These are phyloP conservation scores for Platygyra sinensis DNA, from an alignment of 64 coral and sea anemone genomes.

Conservation along the genomic window DNA sequence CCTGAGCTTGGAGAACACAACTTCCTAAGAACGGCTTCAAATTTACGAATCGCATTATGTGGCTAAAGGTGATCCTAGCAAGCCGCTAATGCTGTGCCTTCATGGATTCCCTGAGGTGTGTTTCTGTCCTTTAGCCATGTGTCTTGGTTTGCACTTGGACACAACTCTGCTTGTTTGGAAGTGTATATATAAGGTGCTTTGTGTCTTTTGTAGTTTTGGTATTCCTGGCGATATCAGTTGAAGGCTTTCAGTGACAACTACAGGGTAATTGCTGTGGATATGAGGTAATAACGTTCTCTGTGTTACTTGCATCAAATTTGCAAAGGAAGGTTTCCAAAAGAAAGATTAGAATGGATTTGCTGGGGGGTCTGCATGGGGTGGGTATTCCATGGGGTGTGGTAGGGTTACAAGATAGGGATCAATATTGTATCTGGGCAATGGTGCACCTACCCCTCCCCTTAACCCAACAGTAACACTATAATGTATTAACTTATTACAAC, in stretches of 20 bases:
- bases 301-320: neutral
- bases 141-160: no score
- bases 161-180: no score
- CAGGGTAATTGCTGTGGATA: constrained; percentile 83
- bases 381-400: no score
- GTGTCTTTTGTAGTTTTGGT: constrained; percentile 78
- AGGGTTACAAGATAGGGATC: no score
- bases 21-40: constrained; percentile 80
- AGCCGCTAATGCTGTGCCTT: constrained; percentile 84
- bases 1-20: constrained; percentile 75
- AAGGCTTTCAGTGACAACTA: constrained; percentile 68
- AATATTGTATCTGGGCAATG: no score
- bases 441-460: no score
- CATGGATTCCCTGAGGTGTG: constrained; percentile 97
- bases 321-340: neutral
- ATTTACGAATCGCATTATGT: constrained; percentile 90
- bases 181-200: neutral
- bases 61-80: constrained; percentile 69
- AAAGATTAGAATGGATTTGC: neutral
- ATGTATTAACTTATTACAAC: no score
- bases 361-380: no score
- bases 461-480: no score
- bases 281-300: constrained; percentile 42
- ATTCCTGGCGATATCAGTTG: constrained; percentile 87
- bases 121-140: neutral